Evolutionary conservation across 2,113 vertebrate genomes (phyloP).

Genomic region (Megaleporinus macrocephalus): DNA sequence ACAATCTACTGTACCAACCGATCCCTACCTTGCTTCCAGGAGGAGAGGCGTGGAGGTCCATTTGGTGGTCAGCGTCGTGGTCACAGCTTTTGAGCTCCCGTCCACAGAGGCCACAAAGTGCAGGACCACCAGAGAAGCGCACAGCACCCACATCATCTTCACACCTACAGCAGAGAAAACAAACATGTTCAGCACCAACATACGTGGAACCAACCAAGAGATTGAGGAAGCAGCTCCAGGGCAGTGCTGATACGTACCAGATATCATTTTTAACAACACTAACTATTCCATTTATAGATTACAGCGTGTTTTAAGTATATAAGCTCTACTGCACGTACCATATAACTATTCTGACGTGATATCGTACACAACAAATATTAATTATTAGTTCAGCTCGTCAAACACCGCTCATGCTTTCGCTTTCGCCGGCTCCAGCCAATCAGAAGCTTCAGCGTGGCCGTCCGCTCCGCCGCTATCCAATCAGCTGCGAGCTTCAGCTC

Average conservation of each 20-base stretch:
- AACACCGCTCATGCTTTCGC: neutral
- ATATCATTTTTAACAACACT: too few species aligned
- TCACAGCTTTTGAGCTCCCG: conserved; percentile 93
- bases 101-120: conserved; percentile 73
- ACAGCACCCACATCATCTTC: conserved; percentile 87
- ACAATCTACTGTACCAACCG: too few species aligned
- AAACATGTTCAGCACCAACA: neutral
- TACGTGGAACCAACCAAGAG: neutral
- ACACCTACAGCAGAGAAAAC: conserved; percentile 59
- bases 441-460: conserved; percentile 71
- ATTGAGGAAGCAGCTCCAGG: neutral
- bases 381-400: too few species aligned
- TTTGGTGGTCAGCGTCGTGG: conserved; percentile 92
- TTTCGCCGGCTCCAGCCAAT: conserved; percentile 67
- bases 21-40: conserved; percentile 89
- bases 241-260: too few species aligned
- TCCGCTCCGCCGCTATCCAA: conserved; percentile 59
- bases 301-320: too few species aligned
- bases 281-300: too few species aligned
- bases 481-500: conserved; percentile 44
- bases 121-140: conserved; percentile 74
- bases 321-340: too few species aligned
- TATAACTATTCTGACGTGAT: too few species aligned
- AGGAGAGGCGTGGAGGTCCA: conserved; percentile 92
- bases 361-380: too few species aligned